phyloP scores from a whole-genome alignment of 2,888 invertebrate genomes.

The Drosophila longiperda region DNA sequence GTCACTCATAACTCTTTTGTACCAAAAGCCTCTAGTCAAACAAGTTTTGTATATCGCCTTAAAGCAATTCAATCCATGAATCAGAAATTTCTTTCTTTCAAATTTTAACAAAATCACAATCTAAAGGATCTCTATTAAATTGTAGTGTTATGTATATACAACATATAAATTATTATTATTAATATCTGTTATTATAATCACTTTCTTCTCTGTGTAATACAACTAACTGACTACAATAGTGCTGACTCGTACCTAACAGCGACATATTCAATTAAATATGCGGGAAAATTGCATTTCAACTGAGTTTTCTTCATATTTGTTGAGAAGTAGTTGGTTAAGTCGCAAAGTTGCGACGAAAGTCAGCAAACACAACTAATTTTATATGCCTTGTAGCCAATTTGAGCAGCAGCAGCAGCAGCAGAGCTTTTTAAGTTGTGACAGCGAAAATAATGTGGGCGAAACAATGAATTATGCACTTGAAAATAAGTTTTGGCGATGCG shows the following conservation, averaged over 20 bases:
- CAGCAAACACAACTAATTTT: constrained; percentile 68
- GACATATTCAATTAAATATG: constrained; percentile 67
- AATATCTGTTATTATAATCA: background rate
- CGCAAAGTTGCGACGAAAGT: constrained; percentile 52
- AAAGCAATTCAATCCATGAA: background rate
- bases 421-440: constrained; percentile 71
- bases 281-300: constrained; percentile 52
- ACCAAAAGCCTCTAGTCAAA: background rate
- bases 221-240: background rate
- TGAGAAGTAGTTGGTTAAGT: constrained; percentile 60
- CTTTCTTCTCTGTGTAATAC: background rate
- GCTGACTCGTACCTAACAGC: constrained; percentile 24
- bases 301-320: constrained; percentile 45
- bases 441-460: constrained; percentile 79
- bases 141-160: accelerated
- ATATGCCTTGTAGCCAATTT: constrained; percentile 75
- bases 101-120: background rate
- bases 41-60: background rate
- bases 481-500: constrained; percentile 73
- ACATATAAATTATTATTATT: background rate
- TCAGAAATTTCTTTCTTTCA: background rate
- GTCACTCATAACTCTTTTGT: background rate
- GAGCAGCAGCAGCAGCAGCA: constrained; percentile 15
- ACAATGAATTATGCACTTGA: constrained; percentile 81
- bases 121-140: background rate